Evolutionary conservation across 2,113 vertebrate genomes (phyloP).

Genomic region (Trichechus manatus): DNA sequence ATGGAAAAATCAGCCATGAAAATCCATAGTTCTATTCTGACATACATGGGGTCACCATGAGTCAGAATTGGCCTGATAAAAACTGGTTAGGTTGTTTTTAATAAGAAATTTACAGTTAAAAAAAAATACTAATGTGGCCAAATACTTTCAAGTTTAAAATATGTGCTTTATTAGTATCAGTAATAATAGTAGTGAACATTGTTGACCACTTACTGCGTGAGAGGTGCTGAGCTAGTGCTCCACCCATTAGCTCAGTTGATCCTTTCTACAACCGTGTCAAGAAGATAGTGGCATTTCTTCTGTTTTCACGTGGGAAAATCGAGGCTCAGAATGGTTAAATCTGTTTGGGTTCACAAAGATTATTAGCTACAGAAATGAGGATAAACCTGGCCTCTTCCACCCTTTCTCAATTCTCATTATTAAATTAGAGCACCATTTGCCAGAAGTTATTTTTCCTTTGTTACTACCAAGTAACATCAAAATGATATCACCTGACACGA

Average conservation of each 20-base stretch:
- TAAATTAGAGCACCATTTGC: constrained; percentile 8
- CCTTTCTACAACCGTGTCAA: neutral
- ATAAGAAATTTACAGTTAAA: constrained; percentile 7
- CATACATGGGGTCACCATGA: too few species aligned
- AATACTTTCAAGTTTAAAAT: neutral
- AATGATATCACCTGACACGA: constrained; percentile 58
- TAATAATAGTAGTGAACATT: constrained; percentile 4
- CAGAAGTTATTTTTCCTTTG: constrained; percentile 43
- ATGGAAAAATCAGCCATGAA: too few species aligned
- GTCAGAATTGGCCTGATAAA: too few species aligned
- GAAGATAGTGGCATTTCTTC: constrained; percentile 46
- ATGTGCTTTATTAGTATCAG: constrained; percentile 25
- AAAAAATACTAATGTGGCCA: neutral
- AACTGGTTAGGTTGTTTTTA: too few species aligned
- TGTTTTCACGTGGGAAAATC: neutral
- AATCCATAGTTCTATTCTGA: too few species aligned
- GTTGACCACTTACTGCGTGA: neutral
- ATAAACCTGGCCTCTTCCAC: neutral
- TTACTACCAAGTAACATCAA: constrained; percentile 43
- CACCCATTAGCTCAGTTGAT: neutral
- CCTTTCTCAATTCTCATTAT: neutral
- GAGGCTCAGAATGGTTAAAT: constrained; percentile 5
- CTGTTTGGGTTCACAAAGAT: constrained; percentile 35
- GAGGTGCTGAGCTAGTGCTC: neutral
- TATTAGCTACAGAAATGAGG: constrained; percentile 1